Conservation (phyloP, 1,140 invertebrate genomes). For the Agrypnia vestita region DNA sequence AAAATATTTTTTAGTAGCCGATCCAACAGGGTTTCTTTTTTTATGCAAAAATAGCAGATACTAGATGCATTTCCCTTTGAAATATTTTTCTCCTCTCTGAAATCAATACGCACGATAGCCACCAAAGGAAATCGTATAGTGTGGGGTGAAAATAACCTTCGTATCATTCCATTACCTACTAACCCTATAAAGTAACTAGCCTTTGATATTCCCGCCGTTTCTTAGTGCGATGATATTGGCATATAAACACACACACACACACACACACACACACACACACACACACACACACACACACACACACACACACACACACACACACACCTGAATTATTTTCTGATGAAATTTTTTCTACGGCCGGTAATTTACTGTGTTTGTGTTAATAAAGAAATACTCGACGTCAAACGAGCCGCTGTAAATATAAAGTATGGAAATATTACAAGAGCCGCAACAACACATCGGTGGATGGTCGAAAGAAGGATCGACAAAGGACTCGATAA, state of each 20-base stretch:
- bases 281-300: background rate
- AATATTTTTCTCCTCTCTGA: conserved; percentile 53
- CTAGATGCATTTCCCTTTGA: conserved; percentile 53
- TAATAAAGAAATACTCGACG: background rate
- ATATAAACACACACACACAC: background rate
- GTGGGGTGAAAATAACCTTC: conserved; percentile 49
- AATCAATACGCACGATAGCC: conserved; percentile 53
- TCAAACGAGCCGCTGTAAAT: background rate
- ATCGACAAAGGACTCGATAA: too few relatives aligned
- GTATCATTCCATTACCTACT: conserved; percentile 40
- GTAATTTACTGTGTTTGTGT: conserved; percentile 1
- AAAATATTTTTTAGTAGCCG: too few relatives aligned
- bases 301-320: background rate
- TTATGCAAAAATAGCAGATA: too few relatives aligned
- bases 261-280: background rate
- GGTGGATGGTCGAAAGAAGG: background rate
- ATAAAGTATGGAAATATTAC: conserved; percentile 6
- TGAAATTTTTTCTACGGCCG: background rate
- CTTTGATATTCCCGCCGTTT: background rate
- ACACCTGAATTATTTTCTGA: background rate
- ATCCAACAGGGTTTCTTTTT: too few relatives aligned
- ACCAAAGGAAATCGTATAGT: conserved; percentile 58
- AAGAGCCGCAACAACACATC: background rate
- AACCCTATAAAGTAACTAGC: conserved; percentile 31
- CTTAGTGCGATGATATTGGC: background rate